These are phyloP conservation scores for Ciconia nigra DNA, from an alignment of 2,797 vertebrate species.

Conservation along the genomic window DNA sequence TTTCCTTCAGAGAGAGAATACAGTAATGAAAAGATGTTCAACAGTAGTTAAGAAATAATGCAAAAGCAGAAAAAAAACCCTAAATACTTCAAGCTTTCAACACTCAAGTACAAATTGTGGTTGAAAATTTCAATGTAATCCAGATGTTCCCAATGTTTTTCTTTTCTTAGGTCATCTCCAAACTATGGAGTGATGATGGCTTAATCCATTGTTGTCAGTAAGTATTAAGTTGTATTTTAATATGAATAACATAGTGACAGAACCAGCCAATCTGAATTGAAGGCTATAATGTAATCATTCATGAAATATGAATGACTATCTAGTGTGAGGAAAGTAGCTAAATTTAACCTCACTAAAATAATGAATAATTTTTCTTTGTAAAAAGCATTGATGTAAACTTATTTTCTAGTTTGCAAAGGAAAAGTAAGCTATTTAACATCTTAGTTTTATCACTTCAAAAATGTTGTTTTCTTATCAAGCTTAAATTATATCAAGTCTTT, in stretches of 20 bases:
- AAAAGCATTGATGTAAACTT: neutral
- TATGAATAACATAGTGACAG: neutral
- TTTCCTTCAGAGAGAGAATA: neutral
- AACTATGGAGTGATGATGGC: neutral
- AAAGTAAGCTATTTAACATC: neutral
- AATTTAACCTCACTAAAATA: neutral
- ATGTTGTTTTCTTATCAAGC: neutral
- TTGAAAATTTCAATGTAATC: neutral
- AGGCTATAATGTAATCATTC: neutral
- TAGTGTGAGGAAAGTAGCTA: neutral
- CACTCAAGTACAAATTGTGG: fast-evolving
- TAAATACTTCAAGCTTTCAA: neutral
- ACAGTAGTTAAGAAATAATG: neutral
- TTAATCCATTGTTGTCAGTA: neutral
- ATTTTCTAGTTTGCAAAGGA: neutral
- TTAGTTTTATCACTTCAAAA: neutral
- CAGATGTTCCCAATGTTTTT: neutral
- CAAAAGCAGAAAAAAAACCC: neutral
- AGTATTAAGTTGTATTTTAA: neutral
- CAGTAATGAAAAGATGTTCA: neutral
- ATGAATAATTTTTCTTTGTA: neutral
- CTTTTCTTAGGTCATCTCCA: neutral
- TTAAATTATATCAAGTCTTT: neutral
- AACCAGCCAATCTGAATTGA: neutral
- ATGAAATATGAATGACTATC: neutral